Percentiles rank a stretch among this genome's conserved stretches.
Evolutionary conservation across 2,113 vertebrate species (phyloP).

Genomic region (Vicugna pacos): DNA sequence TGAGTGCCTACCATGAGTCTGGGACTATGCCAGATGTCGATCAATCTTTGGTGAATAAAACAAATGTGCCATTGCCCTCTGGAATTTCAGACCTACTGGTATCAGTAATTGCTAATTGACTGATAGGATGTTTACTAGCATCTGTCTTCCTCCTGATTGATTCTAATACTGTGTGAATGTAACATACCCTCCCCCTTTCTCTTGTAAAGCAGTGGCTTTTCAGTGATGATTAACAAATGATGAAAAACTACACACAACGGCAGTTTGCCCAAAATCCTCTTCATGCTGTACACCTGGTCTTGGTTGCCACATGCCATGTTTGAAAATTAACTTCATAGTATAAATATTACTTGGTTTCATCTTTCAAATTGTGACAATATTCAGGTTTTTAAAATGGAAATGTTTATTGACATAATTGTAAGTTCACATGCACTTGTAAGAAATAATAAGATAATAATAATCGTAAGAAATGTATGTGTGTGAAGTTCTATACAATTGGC

Average conservation of each 20-base stretch:
- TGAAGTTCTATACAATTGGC: background rate
- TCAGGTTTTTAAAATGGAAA: background rate
- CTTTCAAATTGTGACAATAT: background rate
- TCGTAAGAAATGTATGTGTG: background rate
- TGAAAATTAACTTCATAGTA: conserved; percentile 35
- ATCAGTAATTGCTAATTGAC: background rate
- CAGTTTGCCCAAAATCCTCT: background rate
- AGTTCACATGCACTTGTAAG: background rate
- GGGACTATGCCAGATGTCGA: background rate
- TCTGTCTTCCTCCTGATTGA: background rate
- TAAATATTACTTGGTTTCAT: conserved; percentile 9
- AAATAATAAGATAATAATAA: background rate
- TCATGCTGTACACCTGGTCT: background rate
- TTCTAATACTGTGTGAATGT: background rate
- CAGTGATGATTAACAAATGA: background rate
- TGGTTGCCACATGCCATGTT: background rate
- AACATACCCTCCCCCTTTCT: background rate
- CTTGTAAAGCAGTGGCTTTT: background rate
- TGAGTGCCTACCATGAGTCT: background rate
- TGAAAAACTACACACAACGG: background rate
- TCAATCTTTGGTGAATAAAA: background rate
- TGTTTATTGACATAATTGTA: conserved; percentile 33
- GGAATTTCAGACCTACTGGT: background rate
- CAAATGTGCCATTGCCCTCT: background rate
- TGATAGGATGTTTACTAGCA: background rate